Conservation (phyloP, 2,888 invertebrate species). For the Allacma fusca region DNA sequence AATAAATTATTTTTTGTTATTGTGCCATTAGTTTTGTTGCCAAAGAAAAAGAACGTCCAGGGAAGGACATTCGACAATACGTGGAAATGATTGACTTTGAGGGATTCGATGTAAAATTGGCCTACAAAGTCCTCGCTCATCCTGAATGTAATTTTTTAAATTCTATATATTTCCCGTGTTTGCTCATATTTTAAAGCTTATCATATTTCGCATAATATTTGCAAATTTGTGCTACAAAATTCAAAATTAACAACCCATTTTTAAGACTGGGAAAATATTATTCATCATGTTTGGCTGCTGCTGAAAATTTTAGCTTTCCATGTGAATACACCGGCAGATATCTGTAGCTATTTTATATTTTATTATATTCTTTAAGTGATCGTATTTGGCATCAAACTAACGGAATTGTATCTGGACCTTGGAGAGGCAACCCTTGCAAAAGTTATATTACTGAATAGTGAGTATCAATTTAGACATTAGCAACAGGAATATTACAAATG, state of each 20-base stretch:
- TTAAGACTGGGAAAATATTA: too few species aligned
- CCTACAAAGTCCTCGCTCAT: not conserved
- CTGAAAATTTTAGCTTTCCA: too few species aligned
- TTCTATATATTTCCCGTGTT: too few species aligned
- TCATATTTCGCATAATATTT: too few species aligned
- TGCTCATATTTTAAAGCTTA: too few species aligned
- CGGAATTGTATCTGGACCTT: not conserved
- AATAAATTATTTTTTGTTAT: not conserved
- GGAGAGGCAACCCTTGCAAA: not conserved
- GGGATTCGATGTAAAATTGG: not conserved
- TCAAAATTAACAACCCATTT: too few species aligned
- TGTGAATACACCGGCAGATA: too few species aligned
- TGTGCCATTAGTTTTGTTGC: not conserved
- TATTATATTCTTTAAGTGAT: not conserved
- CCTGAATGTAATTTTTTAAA: not conserved
- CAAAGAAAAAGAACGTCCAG: not conserved
- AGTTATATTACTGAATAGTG: not conserved
- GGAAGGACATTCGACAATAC: not conserved
- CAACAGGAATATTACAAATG: too few species aligned
- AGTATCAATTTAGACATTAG: too few species aligned
- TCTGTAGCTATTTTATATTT: not conserved
- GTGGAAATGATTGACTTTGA: not conserved
- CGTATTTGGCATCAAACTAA: not conserved
- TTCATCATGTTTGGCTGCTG: too few species aligned
- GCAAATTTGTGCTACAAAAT: too few species aligned